Evolutionary conservation across 2,888 invertebrate genomes (phyloP).

Genomic region (Leucophora obtusa): DNA sequence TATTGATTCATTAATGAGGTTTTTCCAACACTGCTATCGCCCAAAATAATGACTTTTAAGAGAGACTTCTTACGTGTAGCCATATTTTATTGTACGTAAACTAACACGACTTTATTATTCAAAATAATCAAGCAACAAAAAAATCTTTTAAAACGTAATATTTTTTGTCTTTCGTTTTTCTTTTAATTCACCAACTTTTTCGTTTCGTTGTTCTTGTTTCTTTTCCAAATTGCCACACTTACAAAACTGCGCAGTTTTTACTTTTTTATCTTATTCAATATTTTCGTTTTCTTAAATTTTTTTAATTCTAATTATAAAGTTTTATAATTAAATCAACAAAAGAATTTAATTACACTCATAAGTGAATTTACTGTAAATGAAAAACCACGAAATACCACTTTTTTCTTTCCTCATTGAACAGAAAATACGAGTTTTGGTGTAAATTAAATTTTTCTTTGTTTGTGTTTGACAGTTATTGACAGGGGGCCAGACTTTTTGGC

Average conservation of each 20-base stretch:
- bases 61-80: constrained; percentile 96
- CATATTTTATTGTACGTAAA: constrained; percentile 81
- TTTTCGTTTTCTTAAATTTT: constrained; percentile 17
- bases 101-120: constrained; percentile 28
- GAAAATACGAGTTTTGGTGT: constrained; percentile 53
- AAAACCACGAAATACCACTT: constrained; percentile 23
- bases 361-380: constrained; percentile 20
- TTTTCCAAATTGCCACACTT: constrained; percentile 55
- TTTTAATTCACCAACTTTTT: constrained; percentile 13
- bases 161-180: constrained; percentile 21
- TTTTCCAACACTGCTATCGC: constrained; percentile 99
- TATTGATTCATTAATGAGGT: constrained; percentile 99
- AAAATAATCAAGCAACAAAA: constrained; percentile 21
- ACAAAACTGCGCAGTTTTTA: constrained; percentile 62
- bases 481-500: too few species aligned
- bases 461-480: constrained; percentile 52
- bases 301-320: constrained; percentile 7
- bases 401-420: constrained; percentile 42
- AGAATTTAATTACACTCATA: constrained; percentile 43
- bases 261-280: constrained; percentile 23
- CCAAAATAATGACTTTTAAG: constrained; percentile 97
- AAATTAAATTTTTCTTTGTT: constrained; percentile 56
- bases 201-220: constrained; percentile 25
- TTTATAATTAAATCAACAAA: constrained; percentile 16
- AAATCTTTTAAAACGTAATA: constrained; percentile 55